These are phyloP conservation scores for Phrynosoma platyrhinos DNA, from an alignment of 2,113 vertebrate species.

Conservation along the genomic window DNA sequence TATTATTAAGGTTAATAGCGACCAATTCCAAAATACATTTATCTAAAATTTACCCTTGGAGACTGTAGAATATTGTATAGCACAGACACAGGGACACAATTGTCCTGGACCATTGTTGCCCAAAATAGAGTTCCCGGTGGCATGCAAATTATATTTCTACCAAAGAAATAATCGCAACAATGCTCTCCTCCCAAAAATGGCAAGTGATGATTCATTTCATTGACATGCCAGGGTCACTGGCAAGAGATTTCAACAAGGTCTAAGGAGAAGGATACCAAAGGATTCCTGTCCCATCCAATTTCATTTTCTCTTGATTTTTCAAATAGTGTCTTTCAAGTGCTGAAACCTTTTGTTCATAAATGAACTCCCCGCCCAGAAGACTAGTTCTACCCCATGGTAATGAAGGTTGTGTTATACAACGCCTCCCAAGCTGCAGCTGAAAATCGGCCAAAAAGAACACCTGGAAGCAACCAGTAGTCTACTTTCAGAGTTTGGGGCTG, in stretches of 20 bases:
- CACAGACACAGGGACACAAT: neutral
- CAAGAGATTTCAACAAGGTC: slow-evolving; percentile 1
- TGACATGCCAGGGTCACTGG: neutral
- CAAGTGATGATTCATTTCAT: neutral
- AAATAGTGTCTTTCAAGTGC: neutral
- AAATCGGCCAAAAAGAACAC: too few relatives aligned
- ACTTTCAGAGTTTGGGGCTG: too few relatives aligned
- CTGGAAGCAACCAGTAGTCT: too few relatives aligned
- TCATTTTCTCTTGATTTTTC: neutral
- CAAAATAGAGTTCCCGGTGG: neutral
- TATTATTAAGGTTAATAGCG: neutral
- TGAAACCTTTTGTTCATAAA: neutral
- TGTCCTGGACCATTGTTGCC: slow-evolving; percentile 1
- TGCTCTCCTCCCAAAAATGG: neutral
- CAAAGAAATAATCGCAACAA: neutral
- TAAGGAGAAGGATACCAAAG: neutral
- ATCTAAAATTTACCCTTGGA: neutral
- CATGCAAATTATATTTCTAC: neutral
- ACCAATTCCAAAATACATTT: neutral
- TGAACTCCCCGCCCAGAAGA: neutral
- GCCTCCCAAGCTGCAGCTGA: too few relatives aligned
- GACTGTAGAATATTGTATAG: neutral
- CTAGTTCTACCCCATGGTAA: too few relatives aligned
- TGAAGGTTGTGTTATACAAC: too few relatives aligned
- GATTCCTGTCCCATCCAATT: neutral